These are phyloP conservation scores for Drosophila auraria DNA, from an alignment of 1,140 invertebrate genomes.

Conservation along the genomic window DNA sequence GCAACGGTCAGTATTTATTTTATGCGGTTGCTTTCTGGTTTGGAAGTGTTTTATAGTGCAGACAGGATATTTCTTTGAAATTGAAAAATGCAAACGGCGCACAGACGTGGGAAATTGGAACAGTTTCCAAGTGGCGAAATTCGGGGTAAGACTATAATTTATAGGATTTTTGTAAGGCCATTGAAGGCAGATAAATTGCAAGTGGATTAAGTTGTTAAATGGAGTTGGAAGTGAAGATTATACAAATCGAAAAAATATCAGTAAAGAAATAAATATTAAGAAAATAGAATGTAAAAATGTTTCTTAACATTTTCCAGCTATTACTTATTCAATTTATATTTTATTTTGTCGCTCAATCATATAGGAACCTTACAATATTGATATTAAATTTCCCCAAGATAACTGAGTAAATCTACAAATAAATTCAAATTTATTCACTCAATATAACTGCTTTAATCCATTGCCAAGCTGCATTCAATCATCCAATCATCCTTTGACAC, in stretches of 20 bases:
- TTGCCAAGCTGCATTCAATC: conserved; percentile 38
- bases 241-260: no score
- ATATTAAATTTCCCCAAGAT: neutral
- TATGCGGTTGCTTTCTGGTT: conserved; percentile 47
- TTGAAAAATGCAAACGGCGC: conserved; percentile 55
- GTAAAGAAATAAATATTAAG: no score
- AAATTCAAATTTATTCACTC: conserved; percentile 3
- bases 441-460: conserved; percentile 4
- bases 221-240: no score
- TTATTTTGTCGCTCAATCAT: no score
- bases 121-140: conserved; percentile 1
- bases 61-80: conserved; percentile 68
- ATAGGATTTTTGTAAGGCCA: neutral
- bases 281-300: no score
- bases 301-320: no score
- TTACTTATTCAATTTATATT: no score
- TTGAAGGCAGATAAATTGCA: neutral
- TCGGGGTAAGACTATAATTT: neutral
- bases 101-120: conserved; percentile 14
- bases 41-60: conserved; percentile 57
- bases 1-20: conserved; percentile 42
- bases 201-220: neutral
- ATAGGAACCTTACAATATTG: neutral
- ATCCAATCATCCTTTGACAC: conserved; percentile 44
- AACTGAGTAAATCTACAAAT: neutral